Percentiles rank a stretch among this genome's conserved stretches.
Evolutionary conservation across 2,113 vertebrate species (phyloP).

Genomic region (Dasyornis broadbenti): DNA sequence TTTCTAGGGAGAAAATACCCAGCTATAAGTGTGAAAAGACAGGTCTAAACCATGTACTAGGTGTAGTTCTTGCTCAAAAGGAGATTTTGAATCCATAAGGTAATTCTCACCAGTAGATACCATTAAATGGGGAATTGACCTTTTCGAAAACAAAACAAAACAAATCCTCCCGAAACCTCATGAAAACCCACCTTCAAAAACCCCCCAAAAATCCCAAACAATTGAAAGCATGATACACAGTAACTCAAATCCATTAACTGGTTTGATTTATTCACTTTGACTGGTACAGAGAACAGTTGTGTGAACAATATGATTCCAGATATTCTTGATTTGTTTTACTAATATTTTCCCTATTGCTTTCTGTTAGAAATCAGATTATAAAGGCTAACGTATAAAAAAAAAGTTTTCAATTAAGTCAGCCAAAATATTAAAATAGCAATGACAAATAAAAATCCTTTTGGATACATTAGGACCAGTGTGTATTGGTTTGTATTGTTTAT

Average conservation of each 20-base stretch:
- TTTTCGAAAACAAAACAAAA: neutral
- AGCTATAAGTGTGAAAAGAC: neutral
- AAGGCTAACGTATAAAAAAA: neutral
- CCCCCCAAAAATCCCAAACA: rapidly evolving
- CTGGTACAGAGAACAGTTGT: neutral
- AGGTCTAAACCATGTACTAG: neutral
- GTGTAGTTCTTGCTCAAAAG: neutral
- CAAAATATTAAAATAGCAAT: neutral
- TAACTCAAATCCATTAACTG: neutral
- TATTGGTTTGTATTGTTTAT: neutral
- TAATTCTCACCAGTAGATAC: neutral
- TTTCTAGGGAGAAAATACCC: neutral
- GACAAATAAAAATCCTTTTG: neutral
- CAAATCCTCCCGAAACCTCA: neutral
- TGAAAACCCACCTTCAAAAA: neutral
- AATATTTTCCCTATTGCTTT: neutral
- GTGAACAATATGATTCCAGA: neutral
- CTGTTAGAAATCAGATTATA: neutral
- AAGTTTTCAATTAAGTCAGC: neutral
- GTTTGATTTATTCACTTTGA: neutral
- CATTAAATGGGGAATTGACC: neutral
- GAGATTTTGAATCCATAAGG: neutral
- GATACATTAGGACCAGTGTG: neutral
- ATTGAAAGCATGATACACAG: rapidly evolving
- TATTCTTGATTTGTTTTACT: neutral